Evolutionary conservation across 2,113 vertebrate species (phyloP), one percentile per base, ranked within the genome.

Genomic region (Takifugu bimaculatus): DNA sequence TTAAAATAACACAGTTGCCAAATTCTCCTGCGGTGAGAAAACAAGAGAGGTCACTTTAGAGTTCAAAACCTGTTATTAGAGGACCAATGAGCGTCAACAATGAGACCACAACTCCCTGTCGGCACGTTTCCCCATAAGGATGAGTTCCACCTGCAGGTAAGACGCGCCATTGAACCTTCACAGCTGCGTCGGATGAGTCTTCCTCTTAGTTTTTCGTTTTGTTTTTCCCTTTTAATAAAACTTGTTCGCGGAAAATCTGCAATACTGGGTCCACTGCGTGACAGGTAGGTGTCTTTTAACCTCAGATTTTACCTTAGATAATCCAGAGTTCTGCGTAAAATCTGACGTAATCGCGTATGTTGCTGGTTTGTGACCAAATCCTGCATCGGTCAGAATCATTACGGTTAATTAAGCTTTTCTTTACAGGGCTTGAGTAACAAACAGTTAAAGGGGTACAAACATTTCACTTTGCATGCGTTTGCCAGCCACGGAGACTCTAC

Each of bases 111-210:
- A 81, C 76, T 84, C 84, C 81, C 71, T 54, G 0, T 26, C 78
- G 65, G 74, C 79, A 67, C 59, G 49, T 29, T 74, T 13, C 52
- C 35, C 56, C 54, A 15, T 45, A 61, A 2, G 48, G 64, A 58
- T 81, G 57, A 77, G 66, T 73, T 65, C 20, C 72, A 86, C 77
- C 67, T 87, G 88, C 73, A 75, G 4, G 2, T 65, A 74, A 60
- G 60, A 57, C 68, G 66, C 44, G 53, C 3, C 20, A 61, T 26
- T 14, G 20, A n/a, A 9, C 39, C 4, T 11, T 12, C 13, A 2
- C 51, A 0, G 10, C 4, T 3, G 4, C 10, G 10, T 4, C 1
- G 13, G 2, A 0, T 2, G 6, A 2, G 50, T 56, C 6, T 3
- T 50, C 20, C n/a, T 50, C 6, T 12, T 11, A 25, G 20, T 68